These are phyloP conservation scores for Papilio dardanus DNA, from an alignment of 1,140 invertebrate species.

Conservation along the genomic window DNA sequence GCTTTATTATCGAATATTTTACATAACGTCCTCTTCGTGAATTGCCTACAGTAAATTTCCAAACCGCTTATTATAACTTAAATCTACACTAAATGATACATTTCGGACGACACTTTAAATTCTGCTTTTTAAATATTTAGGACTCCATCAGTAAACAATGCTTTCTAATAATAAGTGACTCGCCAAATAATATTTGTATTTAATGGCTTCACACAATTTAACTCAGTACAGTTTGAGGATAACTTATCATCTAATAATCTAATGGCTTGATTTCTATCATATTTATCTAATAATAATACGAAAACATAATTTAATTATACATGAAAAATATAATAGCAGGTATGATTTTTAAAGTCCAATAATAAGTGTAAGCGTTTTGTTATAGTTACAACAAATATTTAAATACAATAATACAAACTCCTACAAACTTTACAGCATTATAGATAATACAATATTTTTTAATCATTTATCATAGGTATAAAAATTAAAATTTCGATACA, in stretches of 20 bases:
- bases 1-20: slow-evolving; percentile 38
- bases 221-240: slow-evolving; percentile 31
- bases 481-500: background rate
- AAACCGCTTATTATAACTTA: slow-evolving; percentile 75
- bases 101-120: slow-evolving; percentile 66
- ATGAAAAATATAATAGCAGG: background rate
- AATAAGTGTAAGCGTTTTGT: slow-evolving; percentile 30
- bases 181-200: background rate
- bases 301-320: background rate
- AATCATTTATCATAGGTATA: background rate
- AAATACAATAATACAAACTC: slow-evolving; percentile 17
- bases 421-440: background rate
- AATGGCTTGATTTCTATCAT: background rate
- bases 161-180: background rate
- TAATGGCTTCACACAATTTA: slow-evolving; percentile 15
- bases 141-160: background rate
- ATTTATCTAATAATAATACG: background rate
- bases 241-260: slow-evolving; percentile 14
- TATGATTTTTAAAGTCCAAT: slow-evolving; percentile 30
- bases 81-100: slow-evolving; percentile 60
- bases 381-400: slow-evolving; percentile 11
- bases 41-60: slow-evolving; percentile 73
- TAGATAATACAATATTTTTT: background rate
- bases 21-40: slow-evolving; percentile 41
- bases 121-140: slow-evolving; percentile 36